phyloP scores from a whole-genome alignment of 2,113 vertebrate genomes.

The Steatornis caripensis region DNA sequence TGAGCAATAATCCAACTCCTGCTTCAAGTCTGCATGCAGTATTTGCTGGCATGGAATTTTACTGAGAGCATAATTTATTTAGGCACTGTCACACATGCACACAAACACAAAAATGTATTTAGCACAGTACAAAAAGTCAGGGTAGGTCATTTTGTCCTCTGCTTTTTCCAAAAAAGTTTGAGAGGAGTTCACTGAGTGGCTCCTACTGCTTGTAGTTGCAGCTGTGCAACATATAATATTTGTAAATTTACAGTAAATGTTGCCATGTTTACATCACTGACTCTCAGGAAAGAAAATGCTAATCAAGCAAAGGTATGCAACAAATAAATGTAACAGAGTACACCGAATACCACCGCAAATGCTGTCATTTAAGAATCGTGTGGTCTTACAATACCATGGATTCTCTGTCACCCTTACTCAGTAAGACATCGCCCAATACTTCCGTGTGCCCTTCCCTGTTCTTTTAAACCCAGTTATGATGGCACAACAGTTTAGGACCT shows the following conservation, averaged over 20 bases:
- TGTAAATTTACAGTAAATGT: not conserved
- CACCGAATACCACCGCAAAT: not conserved
- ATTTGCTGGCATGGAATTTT: constrained; percentile 9
- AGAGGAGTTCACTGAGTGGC: not conserved
- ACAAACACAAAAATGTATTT: not conserved
- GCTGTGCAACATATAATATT: not conserved
- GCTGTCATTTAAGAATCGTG: not conserved
- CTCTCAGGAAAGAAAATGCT: not conserved
- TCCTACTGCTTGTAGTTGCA: not conserved
- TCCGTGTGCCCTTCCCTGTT: not conserved
- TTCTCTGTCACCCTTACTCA: not conserved
- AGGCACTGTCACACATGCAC: not conserved
- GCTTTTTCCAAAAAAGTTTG: not conserved
- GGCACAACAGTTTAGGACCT: not conserved
- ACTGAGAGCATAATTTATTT: not conserved
- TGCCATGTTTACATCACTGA: not conserved
- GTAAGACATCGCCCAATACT: not conserved
- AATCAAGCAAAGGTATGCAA: not conserved
- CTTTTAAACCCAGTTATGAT: not conserved
- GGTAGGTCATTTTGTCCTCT: not conserved
- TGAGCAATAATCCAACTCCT: not conserved
- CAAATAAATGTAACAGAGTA: not conserved
- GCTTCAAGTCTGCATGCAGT: not conserved
- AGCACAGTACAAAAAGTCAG: constrained; percentile 28
- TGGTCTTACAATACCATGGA: not conserved